Base-by-base conservation (phyloP, 2,888 invertebrate species). In the Caenorhabditis sp. region DNA sequence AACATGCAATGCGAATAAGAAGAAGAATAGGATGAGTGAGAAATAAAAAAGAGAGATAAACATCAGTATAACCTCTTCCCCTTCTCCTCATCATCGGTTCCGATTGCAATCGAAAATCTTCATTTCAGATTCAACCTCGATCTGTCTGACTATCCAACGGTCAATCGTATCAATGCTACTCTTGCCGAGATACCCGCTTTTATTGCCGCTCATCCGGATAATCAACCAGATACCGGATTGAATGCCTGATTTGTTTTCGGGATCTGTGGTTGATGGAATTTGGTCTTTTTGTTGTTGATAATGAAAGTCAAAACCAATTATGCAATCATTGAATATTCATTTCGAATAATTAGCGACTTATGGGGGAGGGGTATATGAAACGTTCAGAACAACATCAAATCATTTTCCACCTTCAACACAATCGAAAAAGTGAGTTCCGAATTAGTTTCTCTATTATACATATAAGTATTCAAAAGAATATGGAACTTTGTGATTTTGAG, bases 131-230 rank as follows among this genome's bases (percentile, higher is more conserved):
- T 97, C 94, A 96, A 96, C 90, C 97, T 97, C 14, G 96, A 97
- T 93, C 93, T 97, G 88, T 94, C 95, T 85, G 95, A 95, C 0
- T 98, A 96, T 93, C 97, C 97, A 4, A 96, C 95, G 72, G 96
- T 98, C 89, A 94, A 95, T 76, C 95, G 96, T 91, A 96, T 98
- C 80, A 95, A 96, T 93, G 95, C 95, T 68, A 95, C 96, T 91
- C 94, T 97, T 86, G 95, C 95, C 92, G 95, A 95, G 92, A 95
- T 97, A 92, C 96, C 96, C 19, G 96, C 96, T 5, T 97, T 98
- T 94, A 94, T 96, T 85, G 95, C 95, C 35, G 96, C 97, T 51
- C 96, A 97, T 94, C 96, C 97, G 51, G 95, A 95, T 87, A 95
- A 95, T 91, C 97, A 98, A 94, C 97, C 97, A 4, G 98, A 98